Conservation (phyloP, 2,797 vertebrate species). For the Pseudochaenichthys georgianus region DNA sequence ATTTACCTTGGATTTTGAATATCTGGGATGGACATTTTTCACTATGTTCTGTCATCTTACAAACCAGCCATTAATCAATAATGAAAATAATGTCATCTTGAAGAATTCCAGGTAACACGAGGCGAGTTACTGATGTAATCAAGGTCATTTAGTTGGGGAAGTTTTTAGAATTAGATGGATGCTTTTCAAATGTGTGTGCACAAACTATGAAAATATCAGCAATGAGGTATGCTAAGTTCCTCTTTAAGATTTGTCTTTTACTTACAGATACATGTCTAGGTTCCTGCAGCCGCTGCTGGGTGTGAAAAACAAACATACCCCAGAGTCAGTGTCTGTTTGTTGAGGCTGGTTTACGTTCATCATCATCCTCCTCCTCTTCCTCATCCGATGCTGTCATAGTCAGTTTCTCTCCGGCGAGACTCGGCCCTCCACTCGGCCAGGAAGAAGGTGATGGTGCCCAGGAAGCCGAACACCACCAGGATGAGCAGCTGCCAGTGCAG, state of each 20-base stretch:
- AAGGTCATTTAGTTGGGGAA: too few relatives aligned
- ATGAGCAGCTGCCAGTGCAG: slow-evolving; percentile 98
- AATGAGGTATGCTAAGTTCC: not conserved
- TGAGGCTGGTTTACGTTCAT: not conserved
- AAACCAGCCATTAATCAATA: too few relatives aligned
- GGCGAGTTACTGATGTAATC: too few relatives aligned
- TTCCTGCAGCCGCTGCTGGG: not conserved
- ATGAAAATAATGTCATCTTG: too few relatives aligned
- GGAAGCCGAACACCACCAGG: slow-evolving; percentile 90
- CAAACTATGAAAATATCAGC: not conserved
- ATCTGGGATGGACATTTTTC: too few relatives aligned
- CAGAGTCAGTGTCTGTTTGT: slow-evolving; percentile 10
- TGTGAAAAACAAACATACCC: slow-evolving; percentile 27
- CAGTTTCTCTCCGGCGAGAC: slow-evolving; percentile 77
- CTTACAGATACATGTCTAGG: not conserved
- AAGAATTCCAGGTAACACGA: too few relatives aligned
- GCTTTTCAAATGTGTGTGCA: not conserved
- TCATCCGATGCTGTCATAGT: slow-evolving; percentile 92
- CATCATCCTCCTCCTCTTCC: not conserved
- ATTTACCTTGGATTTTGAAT: too few relatives aligned
- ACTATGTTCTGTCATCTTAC: too few relatives aligned
- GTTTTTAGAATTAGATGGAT: not conserved
- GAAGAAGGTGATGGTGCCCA: slow-evolving; percentile 93
- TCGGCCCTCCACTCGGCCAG: slow-evolving; percentile 87
- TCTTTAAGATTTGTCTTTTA: not conserved